Base-by-base conservation (phyloP, 2,113 vertebrate species). In the Okapia johnstoni region DNA sequence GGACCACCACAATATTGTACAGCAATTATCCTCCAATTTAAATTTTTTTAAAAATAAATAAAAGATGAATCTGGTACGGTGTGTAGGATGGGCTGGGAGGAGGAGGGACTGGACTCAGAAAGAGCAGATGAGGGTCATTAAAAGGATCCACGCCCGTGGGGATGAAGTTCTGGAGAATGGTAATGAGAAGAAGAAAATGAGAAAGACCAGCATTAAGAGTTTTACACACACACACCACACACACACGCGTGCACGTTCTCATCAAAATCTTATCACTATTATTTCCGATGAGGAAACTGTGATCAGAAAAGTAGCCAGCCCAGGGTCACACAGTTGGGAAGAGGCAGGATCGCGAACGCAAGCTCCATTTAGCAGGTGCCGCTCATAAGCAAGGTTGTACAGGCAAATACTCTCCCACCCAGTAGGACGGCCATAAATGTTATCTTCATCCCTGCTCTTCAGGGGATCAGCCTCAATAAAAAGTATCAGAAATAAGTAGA, bases 211-310 rank as follows among this genome's bases (percentile, higher is more conserved):
- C 40, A 6, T 4, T 6, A 8, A 79, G 43, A 70, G 66, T 58
- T 63, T 23, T 26, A 50, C 52, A 63, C 52, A 12, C 21, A 25
- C 43, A 57, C 58, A 1, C 55, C 43, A 79, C 25, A 36, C 73
- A 58, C 12, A 3, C 21, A n/a, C 6, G 2, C 1, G 5, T 10
- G 3, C 25, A 23, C 0, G 0, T 33, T 19, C 94, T 79, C 85
- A 23, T 0, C 25, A 30, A 57, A 58, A 50, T 36, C 70, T 48
- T 30, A 28, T 58, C 40, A 93, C 46, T 28, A 58, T 5, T 26
- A 48, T 96, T 58, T 83, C 87, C 83, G 21, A 70, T 52, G 26
- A 94, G 95, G 61, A 89, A 91, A 90, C 83, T 19, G 40, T 90
- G 48, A 12, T n/a, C 76, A 26, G 66, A 50, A 81, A 13, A 83